These are phyloP conservation scores for Manacus vitellinus DNA, from an alignment of 2,113 vertebrate species.

Conservation along the genomic window DNA sequence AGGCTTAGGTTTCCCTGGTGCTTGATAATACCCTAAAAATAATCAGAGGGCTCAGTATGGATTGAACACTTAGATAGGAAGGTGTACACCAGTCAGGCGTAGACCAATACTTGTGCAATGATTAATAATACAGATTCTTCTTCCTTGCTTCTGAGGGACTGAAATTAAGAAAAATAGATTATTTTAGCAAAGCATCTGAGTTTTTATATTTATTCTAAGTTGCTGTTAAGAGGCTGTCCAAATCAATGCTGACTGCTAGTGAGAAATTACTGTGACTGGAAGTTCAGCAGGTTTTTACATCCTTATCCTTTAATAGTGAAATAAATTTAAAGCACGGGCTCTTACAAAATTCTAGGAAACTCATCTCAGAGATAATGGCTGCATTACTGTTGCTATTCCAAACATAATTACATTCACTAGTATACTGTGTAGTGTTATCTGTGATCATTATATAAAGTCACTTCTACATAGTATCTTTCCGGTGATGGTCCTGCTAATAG, in stretches of 20 bases:
- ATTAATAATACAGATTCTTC: background rate
- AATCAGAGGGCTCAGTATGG: background rate
- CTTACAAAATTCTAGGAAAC: background rate
- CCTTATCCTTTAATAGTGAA: background rate
- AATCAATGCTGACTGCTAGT: background rate
- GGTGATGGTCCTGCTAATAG: conserved; percentile 16
- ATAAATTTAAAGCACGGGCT: conserved; percentile 1
- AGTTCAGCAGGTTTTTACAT: background rate
- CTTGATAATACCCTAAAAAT: background rate
- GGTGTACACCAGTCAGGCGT: background rate
- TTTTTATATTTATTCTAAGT: background rate
- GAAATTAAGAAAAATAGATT: background rate
- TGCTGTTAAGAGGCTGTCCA: background rate
- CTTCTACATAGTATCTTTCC: conserved; percentile 21
- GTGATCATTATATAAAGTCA: conserved; percentile 26
- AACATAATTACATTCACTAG: conserved; percentile 10
- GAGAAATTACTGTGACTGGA: background rate
- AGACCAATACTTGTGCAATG: background rate
- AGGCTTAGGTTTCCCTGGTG: background rate
- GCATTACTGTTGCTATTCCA: conserved; percentile 8
- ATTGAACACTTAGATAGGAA: background rate
- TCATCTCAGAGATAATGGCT: background rate
- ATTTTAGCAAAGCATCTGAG: background rate
- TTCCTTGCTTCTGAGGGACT: background rate
- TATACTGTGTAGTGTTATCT: background rate